Base-by-base conservation (phyloP, 2,888 invertebrate species). In the Drosophila colorata region DNA sequence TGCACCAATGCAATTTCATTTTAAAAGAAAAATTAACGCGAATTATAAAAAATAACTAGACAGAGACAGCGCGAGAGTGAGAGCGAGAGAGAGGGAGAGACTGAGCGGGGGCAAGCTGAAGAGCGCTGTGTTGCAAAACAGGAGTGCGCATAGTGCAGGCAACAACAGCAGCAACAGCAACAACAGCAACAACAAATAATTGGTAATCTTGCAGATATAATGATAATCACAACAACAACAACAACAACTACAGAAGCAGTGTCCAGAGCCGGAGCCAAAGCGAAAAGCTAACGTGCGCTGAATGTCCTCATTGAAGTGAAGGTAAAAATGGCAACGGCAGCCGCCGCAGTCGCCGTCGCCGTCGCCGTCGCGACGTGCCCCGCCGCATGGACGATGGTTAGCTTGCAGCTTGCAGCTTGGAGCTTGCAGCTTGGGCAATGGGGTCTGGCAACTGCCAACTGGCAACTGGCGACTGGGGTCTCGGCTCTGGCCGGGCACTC, bases 11-110 rank as follows among this genome's bases (percentile, higher is more conserved):
- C 87, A 83, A 87, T 83, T 83, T 83, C 78, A 75, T 74, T 83
- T 87, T 84, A 87, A 84, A 87, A 81, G 78, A 83, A 87, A 83
- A 83, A 87, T 83, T 84, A 83, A 83, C 83, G 85, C 84, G 83
- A 84, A 83, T 87, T 83, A 87, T 87, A 87, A 87, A 78, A 82
- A 82, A 84, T 80, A 84, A 67, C 63, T 70, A 72, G 60, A 35
- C 18, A 51, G 37, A 57, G 44, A 46, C 14, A 55, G 25, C 13
- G 25, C 51, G 48, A 65, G 49, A 56, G 43, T 16, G 25, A 9
- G 55, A 9, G 16, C 14, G 59, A 11, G 33, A 53, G 23, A 31
- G 37, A 41, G 63, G 23, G 9, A 49, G 23, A 40, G 52, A 16
- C 20, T 3, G 43, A 47, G 48, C 20, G 18, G 20, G 28, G 18